phyloP scores from a whole-genome alignment of 2,888 invertebrate genomes.

The Meliscaeva auricollis region DNA sequence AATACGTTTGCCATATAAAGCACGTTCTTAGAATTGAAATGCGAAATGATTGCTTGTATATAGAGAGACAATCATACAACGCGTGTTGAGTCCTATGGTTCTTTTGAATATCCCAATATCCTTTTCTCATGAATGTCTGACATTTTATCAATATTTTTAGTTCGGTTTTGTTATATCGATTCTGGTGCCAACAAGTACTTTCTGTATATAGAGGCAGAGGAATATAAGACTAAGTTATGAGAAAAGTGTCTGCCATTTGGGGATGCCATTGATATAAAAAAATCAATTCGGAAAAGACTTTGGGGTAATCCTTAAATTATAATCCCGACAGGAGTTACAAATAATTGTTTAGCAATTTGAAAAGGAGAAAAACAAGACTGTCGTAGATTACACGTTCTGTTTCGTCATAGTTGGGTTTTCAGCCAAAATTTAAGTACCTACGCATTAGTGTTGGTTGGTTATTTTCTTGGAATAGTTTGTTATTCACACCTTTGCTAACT shows the following conservation, averaged over 20 bases:
- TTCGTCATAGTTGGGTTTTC: neutral
- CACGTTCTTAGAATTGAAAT: constrained; percentile 5
- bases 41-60: constrained; percentile 10
- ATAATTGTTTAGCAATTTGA: neutral
- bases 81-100: neutral
- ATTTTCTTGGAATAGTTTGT: no score
- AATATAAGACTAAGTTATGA: constrained; percentile 1
- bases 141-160: constrained; percentile 10
- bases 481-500: no score
- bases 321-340: neutral
- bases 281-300: neutral
- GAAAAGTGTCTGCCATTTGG: constrained; percentile 2
- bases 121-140: constrained; percentile 10
- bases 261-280: neutral
- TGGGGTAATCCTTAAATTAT: neutral
- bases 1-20: neutral
- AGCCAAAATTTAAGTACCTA: neutral
- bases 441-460: no score
- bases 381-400: neutral
- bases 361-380: neutral
- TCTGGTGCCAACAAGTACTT: neutral
- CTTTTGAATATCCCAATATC: neutral
- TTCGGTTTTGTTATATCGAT: constrained; percentile 2
- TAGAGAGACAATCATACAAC: constrained; percentile 19
- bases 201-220: neutral